phyloP scores from a whole-genome alignment of 2,888 invertebrate species.

The Caenorhabditis sinica region DNA sequence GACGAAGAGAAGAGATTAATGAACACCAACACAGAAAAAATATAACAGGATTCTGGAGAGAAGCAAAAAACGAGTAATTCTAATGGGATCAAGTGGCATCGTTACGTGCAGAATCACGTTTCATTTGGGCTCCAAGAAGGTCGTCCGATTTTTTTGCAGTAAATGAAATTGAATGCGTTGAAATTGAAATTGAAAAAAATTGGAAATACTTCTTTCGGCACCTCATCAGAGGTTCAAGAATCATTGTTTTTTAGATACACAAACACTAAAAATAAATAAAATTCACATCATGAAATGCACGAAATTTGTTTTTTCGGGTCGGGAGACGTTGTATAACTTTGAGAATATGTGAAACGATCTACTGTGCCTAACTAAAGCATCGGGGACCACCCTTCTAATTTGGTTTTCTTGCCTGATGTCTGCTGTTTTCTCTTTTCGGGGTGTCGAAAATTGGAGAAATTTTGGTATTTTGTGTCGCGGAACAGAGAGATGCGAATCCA shows the following conservation, averaged over 20 bases:
- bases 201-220: constrained; percentile 29
- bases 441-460: no score
- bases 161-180: constrained; percentile 31
- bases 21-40: constrained; percentile 2
- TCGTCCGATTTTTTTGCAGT: constrained; percentile 44
- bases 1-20: not conserved
- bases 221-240: constrained; percentile 38
- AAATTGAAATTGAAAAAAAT: constrained; percentile 45
- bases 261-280: constrained; percentile 33
- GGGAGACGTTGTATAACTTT: not conserved
- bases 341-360: not conserved
- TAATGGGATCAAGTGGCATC: constrained; percentile 46
- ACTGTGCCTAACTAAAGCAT: not conserved
- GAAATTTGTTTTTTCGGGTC: constrained; percentile 18
- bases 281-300: constrained; percentile 29
- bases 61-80: constrained; percentile 17
- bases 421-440: constrained; percentile 3
- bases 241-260: constrained; percentile 28
- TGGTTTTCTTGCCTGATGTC: constrained; percentile 8
- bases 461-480: no score
- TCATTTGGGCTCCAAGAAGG: constrained; percentile 8
- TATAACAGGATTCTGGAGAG: constrained; percentile 12
- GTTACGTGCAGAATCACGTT: constrained; percentile 55
- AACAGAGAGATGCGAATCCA: no score
- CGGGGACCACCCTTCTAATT: constrained; percentile 17